A percentile compares a stretch with the other conserved stretches of the same genome.
phyloP scores from a whole-genome alignment of 1,140 invertebrate species.

The Drosophila rufa region DNA sequence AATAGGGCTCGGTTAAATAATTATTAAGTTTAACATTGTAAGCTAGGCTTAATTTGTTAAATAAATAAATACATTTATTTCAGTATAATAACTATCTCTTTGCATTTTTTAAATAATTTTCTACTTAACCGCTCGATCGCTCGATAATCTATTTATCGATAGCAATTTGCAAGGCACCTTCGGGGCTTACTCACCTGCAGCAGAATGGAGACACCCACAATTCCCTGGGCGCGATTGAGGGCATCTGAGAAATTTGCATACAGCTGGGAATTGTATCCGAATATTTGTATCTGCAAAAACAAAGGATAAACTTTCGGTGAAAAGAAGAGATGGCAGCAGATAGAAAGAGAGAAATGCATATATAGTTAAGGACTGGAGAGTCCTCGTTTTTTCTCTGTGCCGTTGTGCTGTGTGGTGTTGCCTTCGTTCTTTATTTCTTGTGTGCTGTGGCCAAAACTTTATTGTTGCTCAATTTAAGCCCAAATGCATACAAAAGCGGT shows the following conservation, averaged over 20 bases:
- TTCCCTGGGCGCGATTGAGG: slow-evolving; percentile 94
- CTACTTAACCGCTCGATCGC: not conserved
- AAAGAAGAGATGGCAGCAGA: not conserved
- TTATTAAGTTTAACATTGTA: too few relatives aligned
- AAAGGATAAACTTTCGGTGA: slow-evolving; percentile 50
- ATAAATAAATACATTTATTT: too few relatives aligned
- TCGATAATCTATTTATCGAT: not conserved
- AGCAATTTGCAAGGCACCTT: not conserved
- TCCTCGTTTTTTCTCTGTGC: not conserved
- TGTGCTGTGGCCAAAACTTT: slow-evolving; percentile 62
- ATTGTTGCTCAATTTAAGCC: slow-evolving; percentile 76
- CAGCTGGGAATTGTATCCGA: slow-evolving; percentile 96
- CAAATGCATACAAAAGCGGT: slow-evolving; percentile 61
- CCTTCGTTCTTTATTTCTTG: slow-evolving; percentile 23
- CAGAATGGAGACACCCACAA: slow-evolving; percentile 94
- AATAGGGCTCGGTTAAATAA: too few relatives aligned
- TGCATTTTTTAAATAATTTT: too few relatives aligned
- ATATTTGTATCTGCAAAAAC: slow-evolving; percentile 94
- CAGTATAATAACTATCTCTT: too few relatives aligned
- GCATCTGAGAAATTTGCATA: slow-evolving; percentile 97
- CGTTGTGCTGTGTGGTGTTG: not conserved
- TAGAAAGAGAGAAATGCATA: not conserved
- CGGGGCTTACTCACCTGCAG: slow-evolving; percentile 89
- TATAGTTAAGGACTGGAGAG: not conserved
- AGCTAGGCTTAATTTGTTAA: too few relatives aligned